Percentiles rank a stretch among this genome's conserved stretches.
phyloP scores from a whole-genome alignment of 2,113 vertebrate species.

The Amblyornis subalaris region DNA sequence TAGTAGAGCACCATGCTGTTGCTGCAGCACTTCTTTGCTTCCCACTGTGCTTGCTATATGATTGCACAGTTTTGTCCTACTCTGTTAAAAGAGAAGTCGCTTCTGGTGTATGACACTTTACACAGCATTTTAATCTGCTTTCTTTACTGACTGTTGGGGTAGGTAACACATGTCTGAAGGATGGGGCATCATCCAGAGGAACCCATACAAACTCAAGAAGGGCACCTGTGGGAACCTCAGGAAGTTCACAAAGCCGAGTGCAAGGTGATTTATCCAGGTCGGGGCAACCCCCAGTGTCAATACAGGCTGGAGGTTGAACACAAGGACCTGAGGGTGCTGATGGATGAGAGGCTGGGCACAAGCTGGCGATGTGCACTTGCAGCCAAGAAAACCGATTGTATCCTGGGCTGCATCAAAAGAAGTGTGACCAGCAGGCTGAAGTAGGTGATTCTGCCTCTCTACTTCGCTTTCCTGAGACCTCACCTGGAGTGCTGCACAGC shows the following conservation, averaged over 20 bases:
- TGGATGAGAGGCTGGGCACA: not conserved
- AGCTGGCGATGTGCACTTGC: not conserved
- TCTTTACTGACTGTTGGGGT: not conserved
- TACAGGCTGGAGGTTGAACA: not conserved
- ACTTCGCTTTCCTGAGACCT: not conserved
- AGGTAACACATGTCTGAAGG: not conserved
- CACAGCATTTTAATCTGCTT: not conserved
- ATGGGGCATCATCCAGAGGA: not conserved
- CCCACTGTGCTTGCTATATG: not conserved
- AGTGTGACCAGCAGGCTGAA: not conserved
- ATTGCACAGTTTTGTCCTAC: not conserved
- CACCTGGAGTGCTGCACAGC: not conserved
- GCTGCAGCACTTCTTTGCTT: not conserved
- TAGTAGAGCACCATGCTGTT: not conserved
- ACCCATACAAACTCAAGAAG: not conserved
- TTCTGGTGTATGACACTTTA: not conserved
- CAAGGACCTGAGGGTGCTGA: not conserved
- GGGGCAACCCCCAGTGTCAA: not conserved
- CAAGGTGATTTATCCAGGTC: not conserved
- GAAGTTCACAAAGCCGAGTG: not conserved
- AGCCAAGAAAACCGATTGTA: not conserved
- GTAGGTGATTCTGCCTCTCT: not conserved
- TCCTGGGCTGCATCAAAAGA: not conserved
- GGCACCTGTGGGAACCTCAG: fast-evolving
- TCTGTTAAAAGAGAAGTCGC: not conserved